These are phyloP conservation scores for Diarsia mendica DNA, from an alignment of 2,888 invertebrate species.

Conservation along the genomic window DNA sequence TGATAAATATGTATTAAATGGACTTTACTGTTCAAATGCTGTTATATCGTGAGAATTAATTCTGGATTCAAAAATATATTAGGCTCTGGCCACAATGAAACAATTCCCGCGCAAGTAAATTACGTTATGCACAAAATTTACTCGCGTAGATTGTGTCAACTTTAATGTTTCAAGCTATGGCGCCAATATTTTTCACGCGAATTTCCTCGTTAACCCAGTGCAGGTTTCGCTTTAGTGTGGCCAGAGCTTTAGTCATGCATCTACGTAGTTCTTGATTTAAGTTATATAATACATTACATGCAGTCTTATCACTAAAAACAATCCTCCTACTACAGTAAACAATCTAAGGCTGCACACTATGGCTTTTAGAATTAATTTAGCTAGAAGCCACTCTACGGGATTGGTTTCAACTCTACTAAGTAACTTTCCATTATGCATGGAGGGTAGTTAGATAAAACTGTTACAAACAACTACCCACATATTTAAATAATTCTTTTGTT, in stretches of 20 bases:
- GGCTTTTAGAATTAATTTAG: slow-evolving; percentile 33
- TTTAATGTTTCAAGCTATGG: not conserved
- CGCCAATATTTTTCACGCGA: not conserved
- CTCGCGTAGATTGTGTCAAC: not conserved
- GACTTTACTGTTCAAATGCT: not conserved
- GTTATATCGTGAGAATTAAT: not conserved
- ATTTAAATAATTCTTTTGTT: not conserved
- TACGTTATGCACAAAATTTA: too few species aligned
- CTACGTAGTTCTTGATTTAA: not conserved
- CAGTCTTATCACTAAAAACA: slow-evolving; percentile 8
- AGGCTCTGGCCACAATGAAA: not conserved
- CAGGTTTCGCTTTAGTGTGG: not conserved
- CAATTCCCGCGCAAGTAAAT: not conserved
- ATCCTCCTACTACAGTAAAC: not conserved
- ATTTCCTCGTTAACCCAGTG: not conserved
- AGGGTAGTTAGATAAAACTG: slow-evolving; percentile 17
- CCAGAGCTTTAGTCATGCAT: not conserved
- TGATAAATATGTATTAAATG: not conserved
- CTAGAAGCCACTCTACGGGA: slow-evolving; percentile 43
- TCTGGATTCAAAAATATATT: not conserved
- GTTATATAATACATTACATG: not conserved
- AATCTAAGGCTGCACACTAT: slow-evolving; percentile 13
- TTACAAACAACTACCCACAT: not conserved
- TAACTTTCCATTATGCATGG: slow-evolving; percentile 23
- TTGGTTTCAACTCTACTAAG: slow-evolving; percentile 18